Conservation (phyloP, 2,888 invertebrate genomes). For the Aspidiotus destructor region DNA sequence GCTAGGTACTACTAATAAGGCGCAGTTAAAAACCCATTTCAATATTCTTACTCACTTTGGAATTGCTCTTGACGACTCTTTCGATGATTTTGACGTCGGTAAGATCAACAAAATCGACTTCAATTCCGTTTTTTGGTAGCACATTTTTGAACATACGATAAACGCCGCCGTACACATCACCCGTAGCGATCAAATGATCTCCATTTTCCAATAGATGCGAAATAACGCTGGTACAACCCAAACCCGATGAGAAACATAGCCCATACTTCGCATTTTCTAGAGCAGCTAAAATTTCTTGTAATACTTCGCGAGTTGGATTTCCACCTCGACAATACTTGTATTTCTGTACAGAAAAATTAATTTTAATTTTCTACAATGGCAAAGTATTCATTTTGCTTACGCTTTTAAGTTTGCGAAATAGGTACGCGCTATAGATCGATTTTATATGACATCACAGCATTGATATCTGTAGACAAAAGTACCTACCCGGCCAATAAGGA, state of each 20-base stretch:
- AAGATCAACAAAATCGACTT: slow-evolving; percentile 67
- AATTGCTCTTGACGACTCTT: slow-evolving; percentile 65
- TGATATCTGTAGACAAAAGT: too few species aligned
- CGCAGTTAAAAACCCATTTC: too few species aligned
- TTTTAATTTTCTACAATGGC: too few species aligned
- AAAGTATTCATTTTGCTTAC: too few species aligned
- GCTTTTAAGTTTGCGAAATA: too few species aligned
- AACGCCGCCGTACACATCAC: slow-evolving; percentile 93
- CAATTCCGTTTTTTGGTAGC: slow-evolving; percentile 57
- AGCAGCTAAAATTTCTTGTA: slow-evolving; percentile 25
- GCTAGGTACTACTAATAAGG: too few species aligned
- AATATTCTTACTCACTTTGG: too few species aligned
- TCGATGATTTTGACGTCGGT: slow-evolving; percentile 56
- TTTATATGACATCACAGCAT: too few species aligned
- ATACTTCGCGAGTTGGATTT: slow-evolving; percentile 32
- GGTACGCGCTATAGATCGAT: too few species aligned
- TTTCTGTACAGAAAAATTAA: slow-evolving; percentile 11
- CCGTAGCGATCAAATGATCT: slow-evolving; percentile 45
- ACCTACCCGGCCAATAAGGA: too few species aligned
- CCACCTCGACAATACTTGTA: slow-evolving; percentile 28
- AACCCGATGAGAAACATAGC: slow-evolving; percentile 28
- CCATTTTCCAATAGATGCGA: slow-evolving; percentile 24
- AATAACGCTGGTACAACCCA: slow-evolving; percentile 21
- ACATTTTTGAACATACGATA: slow-evolving; percentile 61
- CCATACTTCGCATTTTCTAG: slow-evolving; percentile 27